Percentiles rank a stretch among this genome's conserved stretches.
These are phyloP conservation scores for Nibea coibor DNA, from an alignment of 2,113 vertebrate species.

Conservation along the genomic window DNA sequence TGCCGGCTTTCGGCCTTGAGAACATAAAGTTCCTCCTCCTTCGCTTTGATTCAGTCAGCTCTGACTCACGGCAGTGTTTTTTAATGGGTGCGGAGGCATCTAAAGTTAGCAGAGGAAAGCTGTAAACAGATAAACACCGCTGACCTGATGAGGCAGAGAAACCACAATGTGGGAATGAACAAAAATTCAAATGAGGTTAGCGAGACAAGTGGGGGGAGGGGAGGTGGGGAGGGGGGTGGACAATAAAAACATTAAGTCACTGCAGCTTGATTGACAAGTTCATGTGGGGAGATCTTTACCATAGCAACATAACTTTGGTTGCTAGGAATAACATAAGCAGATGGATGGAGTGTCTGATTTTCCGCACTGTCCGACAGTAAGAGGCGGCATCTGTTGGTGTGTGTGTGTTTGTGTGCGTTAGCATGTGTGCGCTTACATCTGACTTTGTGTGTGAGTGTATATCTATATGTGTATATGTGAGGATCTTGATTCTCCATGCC, in stretches of 20 bases:
- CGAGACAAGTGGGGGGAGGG: neutral
- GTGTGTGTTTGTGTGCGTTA: conserved; percentile 50
- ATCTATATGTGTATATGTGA: conserved; percentile 48
- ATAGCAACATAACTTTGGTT: conserved; percentile 88
- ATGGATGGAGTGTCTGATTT: conserved; percentile 85
- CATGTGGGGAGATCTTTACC: conserved; percentile 85
- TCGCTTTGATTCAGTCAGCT: conserved; percentile 9
- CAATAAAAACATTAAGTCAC: conserved; percentile 57
- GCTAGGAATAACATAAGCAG: conserved; percentile 90
- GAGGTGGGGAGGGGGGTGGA: neutral
- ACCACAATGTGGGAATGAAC: conserved; percentile 20
- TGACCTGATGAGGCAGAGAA: conserved; percentile 39
- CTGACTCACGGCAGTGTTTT: conserved; percentile 32
- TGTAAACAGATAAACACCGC: conserved; percentile 68
- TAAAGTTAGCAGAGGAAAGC: conserved; percentile 54
- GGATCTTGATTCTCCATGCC: conserved; percentile 81
- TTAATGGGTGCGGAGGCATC: conserved; percentile 28
- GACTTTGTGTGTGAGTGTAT: conserved; percentile 11
- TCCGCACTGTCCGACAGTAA: conserved; percentile 79
- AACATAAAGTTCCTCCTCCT: conserved; percentile 11
- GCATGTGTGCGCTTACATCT: conserved; percentile 36
- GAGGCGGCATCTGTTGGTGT: conserved; percentile 64
- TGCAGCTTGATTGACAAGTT: conserved; percentile 88
- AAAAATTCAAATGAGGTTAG: conserved; percentile 16
- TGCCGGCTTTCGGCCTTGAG: neutral